A percentile compares a stretch with the other conserved stretches of the same genome.
Evolutionary conservation across 2,113 vertebrate genomes (phyloP).

Genomic region (Globicephala melas): DNA sequence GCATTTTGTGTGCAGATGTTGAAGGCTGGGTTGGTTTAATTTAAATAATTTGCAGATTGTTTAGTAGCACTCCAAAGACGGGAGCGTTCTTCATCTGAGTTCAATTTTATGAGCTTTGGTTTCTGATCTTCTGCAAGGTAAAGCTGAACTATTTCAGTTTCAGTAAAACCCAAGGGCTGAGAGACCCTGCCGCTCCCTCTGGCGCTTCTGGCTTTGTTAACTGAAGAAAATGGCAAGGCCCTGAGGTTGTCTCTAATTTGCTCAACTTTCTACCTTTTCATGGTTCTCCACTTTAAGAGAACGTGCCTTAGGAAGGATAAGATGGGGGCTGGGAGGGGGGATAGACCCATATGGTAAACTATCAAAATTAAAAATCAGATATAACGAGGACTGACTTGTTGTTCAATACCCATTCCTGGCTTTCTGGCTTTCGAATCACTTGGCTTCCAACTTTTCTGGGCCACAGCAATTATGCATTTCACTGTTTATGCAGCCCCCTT

Average conservation of each 20-base stretch:
- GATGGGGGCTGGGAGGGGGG: background rate
- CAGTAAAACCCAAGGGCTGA: constrained; percentile 53
- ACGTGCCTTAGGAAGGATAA: constrained; percentile 13
- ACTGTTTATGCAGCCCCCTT: constrained; percentile 43
- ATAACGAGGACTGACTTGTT: constrained; percentile 33
- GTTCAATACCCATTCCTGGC: background rate
- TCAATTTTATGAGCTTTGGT: constrained; percentile 82
- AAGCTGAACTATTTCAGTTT: constrained; percentile 63
- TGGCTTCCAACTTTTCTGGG: constrained; percentile 37
- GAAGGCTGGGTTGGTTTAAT: constrained; percentile 87
- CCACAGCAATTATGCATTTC: constrained; percentile 48
- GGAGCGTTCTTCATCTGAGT: constrained; percentile 89
- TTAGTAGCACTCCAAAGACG: constrained; percentile 85
- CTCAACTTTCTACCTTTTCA: constrained; percentile 39
- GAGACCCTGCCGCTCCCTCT: constrained; percentile 34
- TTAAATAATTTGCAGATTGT: constrained; percentile 92
- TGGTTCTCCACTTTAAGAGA: constrained; percentile 39
- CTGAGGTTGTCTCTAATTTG: constrained; percentile 55
- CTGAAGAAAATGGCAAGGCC: constrained; percentile 41
- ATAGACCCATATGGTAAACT: background rate
- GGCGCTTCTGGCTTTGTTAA: constrained; percentile 59
- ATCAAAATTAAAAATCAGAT: constrained; percentile 47
- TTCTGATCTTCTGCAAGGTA: constrained; percentile 82
- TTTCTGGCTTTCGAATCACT: background rate
- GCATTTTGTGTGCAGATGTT: constrained; percentile 91